Conservation (phyloP, 2,797 vertebrate genomes). For the Typhlichthys eigenmanni region DNA sequence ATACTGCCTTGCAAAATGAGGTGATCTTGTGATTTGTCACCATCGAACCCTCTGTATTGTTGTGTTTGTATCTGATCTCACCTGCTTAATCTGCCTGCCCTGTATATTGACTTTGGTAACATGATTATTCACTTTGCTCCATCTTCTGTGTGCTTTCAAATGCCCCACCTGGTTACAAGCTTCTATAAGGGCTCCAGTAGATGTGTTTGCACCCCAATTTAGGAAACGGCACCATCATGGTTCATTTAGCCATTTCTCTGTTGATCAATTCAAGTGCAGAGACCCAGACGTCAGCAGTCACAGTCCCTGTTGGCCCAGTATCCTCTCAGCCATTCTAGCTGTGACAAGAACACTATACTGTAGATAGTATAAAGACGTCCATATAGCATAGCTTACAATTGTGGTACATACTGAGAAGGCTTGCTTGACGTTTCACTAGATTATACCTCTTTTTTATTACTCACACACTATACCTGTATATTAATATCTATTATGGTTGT, state of each 20-base stretch:
- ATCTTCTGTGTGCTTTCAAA: conserved; percentile 23
- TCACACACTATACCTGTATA: background rate
- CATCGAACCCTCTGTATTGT: background rate
- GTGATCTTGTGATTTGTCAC: too few relatives aligned
- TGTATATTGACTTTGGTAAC: conserved; percentile 21
- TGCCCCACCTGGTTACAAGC: conserved; percentile 40
- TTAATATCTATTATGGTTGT: background rate
- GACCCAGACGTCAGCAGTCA: conserved; percentile 24
- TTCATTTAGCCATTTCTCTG: conserved; percentile 58
- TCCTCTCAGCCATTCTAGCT: conserved; percentile 25
- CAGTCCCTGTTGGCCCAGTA: conserved; percentile 24
- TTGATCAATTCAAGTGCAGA: conserved; percentile 50
- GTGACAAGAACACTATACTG: conserved; percentile 21
- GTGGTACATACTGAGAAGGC: conserved; percentile 6
- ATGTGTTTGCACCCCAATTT: conserved; percentile 43
- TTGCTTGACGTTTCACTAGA: conserved; percentile 1
- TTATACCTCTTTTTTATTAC: too few relatives aligned
- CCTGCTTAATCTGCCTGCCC: conserved; percentile 23
- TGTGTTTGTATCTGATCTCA: conserved; percentile 18
- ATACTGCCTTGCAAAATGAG: too few relatives aligned
- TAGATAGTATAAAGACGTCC: conserved; percentile 24
- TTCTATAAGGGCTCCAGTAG: conserved; percentile 21
- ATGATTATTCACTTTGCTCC: conserved; percentile 33
- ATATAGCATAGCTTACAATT: background rate
- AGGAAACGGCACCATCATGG: conserved; percentile 43